Conservation (phyloP, 2,113 vertebrate species). For the Spilogale gracilis region DNA sequence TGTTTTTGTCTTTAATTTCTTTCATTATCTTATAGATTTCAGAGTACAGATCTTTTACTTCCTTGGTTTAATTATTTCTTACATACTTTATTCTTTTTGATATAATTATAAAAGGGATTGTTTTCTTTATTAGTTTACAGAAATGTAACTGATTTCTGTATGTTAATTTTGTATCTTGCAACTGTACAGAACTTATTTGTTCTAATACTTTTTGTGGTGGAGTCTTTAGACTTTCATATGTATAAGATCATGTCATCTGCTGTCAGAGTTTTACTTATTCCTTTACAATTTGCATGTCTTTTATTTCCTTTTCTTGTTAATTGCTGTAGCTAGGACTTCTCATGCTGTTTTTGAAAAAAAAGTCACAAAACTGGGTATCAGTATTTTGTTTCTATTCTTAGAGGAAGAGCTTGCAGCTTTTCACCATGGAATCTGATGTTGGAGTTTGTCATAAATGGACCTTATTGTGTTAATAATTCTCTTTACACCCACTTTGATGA, state of each 20-base stretch:
- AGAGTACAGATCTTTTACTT: background rate
- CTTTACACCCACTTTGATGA: background rate
- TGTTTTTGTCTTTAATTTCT: background rate
- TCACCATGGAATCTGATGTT: background rate
- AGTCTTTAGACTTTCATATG: background rate
- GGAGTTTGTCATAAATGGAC: background rate
- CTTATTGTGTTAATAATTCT: background rate
- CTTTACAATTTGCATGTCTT: background rate
- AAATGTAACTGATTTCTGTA: background rate
- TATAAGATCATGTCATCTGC: background rate
- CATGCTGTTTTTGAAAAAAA: background rate
- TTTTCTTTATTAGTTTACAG: background rate
- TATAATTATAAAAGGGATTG: background rate
- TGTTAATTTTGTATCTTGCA: background rate
- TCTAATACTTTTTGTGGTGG: background rate
- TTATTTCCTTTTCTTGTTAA: background rate
- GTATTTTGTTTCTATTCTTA: background rate
- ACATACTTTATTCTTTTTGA: background rate
- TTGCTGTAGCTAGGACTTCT: background rate
- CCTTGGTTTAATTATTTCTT: background rate
- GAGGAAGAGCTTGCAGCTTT: background rate
- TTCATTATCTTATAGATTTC: background rate
- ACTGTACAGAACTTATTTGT: background rate
- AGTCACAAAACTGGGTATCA: background rate
- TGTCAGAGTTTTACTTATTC: background rate